Base-by-base conservation (phyloP, 2,113 vertebrate genomes). In the cat (Felis catus) region DNA sequence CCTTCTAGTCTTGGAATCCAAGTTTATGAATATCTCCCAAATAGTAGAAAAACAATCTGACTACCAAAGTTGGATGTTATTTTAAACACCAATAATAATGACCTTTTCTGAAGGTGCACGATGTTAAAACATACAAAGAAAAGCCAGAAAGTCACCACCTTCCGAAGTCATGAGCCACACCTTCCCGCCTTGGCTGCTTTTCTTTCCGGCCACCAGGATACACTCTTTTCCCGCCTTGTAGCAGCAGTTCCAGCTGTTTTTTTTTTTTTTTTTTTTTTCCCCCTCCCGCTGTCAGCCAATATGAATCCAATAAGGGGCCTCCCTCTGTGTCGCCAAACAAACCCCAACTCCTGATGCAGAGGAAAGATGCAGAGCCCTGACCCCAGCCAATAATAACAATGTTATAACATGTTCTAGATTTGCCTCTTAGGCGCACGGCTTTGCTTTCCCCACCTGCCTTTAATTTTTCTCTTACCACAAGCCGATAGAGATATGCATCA, bases 391-490 rank as follows among this genome's bases (percentile, higher is more conserved):
- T 94, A 94, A 97, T 74, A 98, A 97, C 95, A 98, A 94, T 97
- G 92, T 97, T 87, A 85, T 94, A 97, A 93, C 97, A 97, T 97
- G 97, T 95, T 98, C 96, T 97, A 96, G 97, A 94, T 97, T 97
- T 98, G 95, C 97, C 85, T 97, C 78, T 68, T 66, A 95, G 95
- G 97, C 83, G 0, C 55, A 23, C 5, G 13, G 94, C 91, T 97
- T 78, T 81, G 95, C 88, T 97, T 97, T 95, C 89, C 93, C 94
- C 97, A 98, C 97, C 97, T 98, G 98, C 86, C 97, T 98, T 98
- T 97, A 98, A 98, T 98, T 98, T 97, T 79, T 96, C 41, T 71
- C 82, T 97, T 90, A 97, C 97, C 96, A 41, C 95, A 98, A 97
- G 90, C 97, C 4, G 31, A 98, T 63, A 94, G 91, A 98, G 98